Evolutionary conservation across 2,888 invertebrate genomes (phyloP), one percentile per base, ranked within the genome.

Genomic region (Eupeodes latifasciatus): DNA sequence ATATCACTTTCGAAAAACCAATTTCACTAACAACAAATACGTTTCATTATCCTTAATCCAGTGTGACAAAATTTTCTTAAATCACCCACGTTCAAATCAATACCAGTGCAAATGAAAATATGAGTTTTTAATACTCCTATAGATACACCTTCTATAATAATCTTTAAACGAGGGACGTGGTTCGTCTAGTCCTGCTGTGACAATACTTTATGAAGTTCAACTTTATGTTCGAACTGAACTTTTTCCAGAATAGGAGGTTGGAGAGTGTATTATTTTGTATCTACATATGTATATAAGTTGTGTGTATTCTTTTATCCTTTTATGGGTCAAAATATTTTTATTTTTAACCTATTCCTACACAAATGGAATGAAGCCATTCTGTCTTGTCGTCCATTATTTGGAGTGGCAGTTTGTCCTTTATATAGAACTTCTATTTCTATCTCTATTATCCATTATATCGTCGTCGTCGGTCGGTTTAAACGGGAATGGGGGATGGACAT

Each of bases 181-280:
- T 7, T 19, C 51, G n/a, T 59, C 36, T 66, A 55, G 59, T 69
- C 84, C 78, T 69, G 75, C 81, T 64, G 81, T 59, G 64, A 69
- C 69, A 81, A 79, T 85, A 88, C 78, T 88, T 85, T 76, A 81
- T 81, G 75, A 81, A 85, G 85, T 88, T 69, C 69, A 71, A 81
- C 69, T 81, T 81, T 69, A 76, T 76, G 64, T 66, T 53, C 40
- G 16, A 62, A 64, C 59, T 77, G 40, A 40, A 40, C 40, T 9
- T 40, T 7, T 34, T 55, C 12, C 27, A 59, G 1, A 4, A 14
- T 12, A 12, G 19, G 12, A 9, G 4, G 64, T 27, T 59, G 59
- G 74, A 69, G 67, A 36, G n/a, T 55, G 27, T 27, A 27, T 76
- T 76, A 59, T 49, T 64, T 78, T 64, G 44, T 66, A 5, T 5